Conservation (phyloP, 2,888 invertebrate species). For the Scotopteryx bipunctaria region DNA sequence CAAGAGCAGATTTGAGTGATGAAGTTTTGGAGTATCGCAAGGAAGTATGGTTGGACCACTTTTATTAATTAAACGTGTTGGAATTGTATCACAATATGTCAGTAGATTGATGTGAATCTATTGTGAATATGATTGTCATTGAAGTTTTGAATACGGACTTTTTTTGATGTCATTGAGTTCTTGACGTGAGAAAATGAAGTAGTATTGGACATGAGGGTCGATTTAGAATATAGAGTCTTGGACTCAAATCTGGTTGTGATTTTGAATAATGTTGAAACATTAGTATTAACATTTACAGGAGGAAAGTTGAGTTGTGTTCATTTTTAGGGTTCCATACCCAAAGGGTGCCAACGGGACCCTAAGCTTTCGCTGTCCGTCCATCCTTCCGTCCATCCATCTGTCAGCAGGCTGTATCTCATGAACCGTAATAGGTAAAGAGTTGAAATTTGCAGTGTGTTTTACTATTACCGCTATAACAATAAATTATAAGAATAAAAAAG, state of each 20-base stretch:
- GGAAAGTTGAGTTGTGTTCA: too few species aligned
- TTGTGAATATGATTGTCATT: constrained; percentile 40
- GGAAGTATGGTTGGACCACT: constrained; percentile 62
- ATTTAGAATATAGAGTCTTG: not conserved
- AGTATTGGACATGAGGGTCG: constrained; percentile 20
- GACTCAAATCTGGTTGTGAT: not conserved
- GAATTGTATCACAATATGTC: constrained; percentile 74
- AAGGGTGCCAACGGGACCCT: too few species aligned
- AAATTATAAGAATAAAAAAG: too few species aligned
- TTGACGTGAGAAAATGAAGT: constrained; percentile 34
- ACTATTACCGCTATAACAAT: too few species aligned
- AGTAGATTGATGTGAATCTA: constrained; percentile 56
- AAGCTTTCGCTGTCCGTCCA: too few species aligned
- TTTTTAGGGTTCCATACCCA: too few species aligned
- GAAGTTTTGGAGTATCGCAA: constrained; percentile 59
- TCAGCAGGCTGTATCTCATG: too few species aligned
- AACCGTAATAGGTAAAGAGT: too few species aligned
- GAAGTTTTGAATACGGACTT: constrained; percentile 31
- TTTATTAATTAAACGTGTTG: constrained; percentile 74
- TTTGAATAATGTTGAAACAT: not conserved
- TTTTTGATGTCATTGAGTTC: constrained; percentile 30
- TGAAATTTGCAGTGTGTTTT: too few species aligned
- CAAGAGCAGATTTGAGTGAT: not conserved
- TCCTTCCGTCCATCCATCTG: too few species aligned
- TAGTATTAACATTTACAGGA: too few species aligned